Evolutionary conservation across 1,140 invertebrate genomes (phyloP), one percentile per base, ranked within the genome.

Genomic region (Drosophila tropicalis): DNA sequence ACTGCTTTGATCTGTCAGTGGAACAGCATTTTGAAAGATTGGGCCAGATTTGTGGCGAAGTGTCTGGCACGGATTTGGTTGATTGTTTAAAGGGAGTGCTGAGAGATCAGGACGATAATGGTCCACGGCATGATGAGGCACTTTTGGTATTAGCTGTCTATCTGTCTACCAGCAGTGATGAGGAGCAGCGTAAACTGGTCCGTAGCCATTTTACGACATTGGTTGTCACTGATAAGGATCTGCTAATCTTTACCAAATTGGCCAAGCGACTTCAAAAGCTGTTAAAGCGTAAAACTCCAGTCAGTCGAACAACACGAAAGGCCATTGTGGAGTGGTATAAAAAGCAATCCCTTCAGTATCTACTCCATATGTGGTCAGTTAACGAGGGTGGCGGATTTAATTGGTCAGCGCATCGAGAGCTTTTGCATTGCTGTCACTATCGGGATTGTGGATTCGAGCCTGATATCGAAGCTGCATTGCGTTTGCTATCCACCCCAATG

Each of bases 291-390:
- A 72, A 75, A 34, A 74, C 74, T 0, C 71, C 75, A 12, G 63
- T 91, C 13, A 85, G 58, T 47, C 90, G 74, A 41, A 91, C 91
- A 0, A 58, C 73, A 4, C 79, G 82, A 5, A 91, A 91, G 57
- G 91, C 90, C 4, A 56, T 91, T 0, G 47, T 79, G 0, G 62
- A 72, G 0, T 91, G 91, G 91, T 91, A 91, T 44, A 58, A 72
- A 15, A 39, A 62, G 5, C 80, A 81, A 12, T 41, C 90, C 1
- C 12, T 87, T 1, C 79, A 75, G 1, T 51, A 44, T 0, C 34
- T 91, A 41, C 58, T 83, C 5, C 63, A 80, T 19, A 61, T 90
- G 78, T 91, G 84, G 87, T 64, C 76, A 0, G 10, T 60, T 15
- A 51, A 58, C 29, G 80, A 79, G 22, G 47, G 39, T 13, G 58